Evolutionary conservation across 2,113 vertebrate genomes (phyloP).

Genomic region (Dunckerocampus dactyliophorus): DNA sequence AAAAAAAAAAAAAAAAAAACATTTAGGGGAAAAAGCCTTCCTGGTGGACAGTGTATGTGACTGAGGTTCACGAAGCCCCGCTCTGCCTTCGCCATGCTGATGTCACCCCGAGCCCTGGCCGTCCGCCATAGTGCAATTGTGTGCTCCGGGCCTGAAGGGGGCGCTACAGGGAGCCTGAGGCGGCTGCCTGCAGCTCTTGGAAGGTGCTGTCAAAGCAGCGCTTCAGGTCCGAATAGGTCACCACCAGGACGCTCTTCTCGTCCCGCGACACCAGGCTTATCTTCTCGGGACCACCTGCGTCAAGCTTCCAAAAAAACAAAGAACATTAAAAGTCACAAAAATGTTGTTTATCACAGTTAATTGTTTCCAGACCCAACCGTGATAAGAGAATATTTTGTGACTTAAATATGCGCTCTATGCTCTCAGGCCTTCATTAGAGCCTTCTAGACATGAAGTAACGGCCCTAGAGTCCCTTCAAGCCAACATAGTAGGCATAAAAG

Average conservation of each 20-base stretch:
- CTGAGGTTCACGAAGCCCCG: conserved; percentile 81
- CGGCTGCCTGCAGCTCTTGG: conserved; percentile 93
- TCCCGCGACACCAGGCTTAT: conserved; percentile 97
- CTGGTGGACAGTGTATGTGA: conserved; percentile 95
- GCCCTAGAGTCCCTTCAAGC: no score
- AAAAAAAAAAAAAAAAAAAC: conserved; percentile 77
- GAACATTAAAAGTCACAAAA: not conserved
- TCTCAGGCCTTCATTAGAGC: no score
- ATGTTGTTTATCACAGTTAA: no score
- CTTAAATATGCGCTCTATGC: no score
- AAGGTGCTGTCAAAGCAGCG: conserved; percentile 99
- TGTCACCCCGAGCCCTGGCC: conserved; percentile 59
- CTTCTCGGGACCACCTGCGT: conserved; percentile 97
- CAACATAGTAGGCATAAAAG: no score
- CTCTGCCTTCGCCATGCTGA: conserved; percentile 59
- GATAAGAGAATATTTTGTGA: no score
- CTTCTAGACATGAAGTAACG: no score
- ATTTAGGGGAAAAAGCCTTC: conserved; percentile 75
- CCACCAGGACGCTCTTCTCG: conserved; percentile 97
- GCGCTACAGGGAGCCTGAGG: conserved; percentile 94
- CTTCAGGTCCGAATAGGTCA: conserved; percentile 98
- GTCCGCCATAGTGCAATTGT: conserved; percentile 94
- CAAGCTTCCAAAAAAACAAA: conserved; percentile 74
- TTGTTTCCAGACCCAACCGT: no score
- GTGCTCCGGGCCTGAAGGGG: conserved; percentile 68